phyloP scores from a whole-genome alignment of 2,113 vertebrate species.

The human (Homo sapiens) region DNA sequence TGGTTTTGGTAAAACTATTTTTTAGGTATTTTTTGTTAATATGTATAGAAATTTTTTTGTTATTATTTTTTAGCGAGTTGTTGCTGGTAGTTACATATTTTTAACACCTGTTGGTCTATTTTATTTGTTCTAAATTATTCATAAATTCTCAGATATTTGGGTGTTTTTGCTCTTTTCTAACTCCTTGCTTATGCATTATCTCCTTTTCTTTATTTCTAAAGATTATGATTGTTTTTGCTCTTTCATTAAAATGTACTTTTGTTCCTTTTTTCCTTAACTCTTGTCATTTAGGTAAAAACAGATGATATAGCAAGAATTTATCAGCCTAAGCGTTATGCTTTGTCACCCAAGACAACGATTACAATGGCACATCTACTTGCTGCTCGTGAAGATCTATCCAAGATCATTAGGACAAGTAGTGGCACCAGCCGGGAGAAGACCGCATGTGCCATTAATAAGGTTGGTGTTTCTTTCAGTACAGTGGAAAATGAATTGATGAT shows the following conservation, averaged over 20 bases:
- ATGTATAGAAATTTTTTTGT: neutral
- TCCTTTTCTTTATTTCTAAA: conserved; percentile 3
- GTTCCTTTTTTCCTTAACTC: neutral
- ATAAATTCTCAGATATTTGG: conserved; percentile 6
- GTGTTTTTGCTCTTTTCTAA: neutral
- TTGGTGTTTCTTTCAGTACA: conserved; percentile 67
- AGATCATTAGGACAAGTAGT: conserved; percentile 95
- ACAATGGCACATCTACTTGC: conserved; percentile 91
- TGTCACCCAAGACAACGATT: conserved; percentile 87
- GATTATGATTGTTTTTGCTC: neutral
- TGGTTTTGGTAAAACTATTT: neutral
- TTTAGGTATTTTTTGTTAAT: conserved; percentile 10
- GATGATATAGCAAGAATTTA: conserved; percentile 96
- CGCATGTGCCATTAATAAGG: conserved; percentile 94
- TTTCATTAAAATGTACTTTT: conserved; percentile 40
- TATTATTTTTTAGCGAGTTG: neutral
- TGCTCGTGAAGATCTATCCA: conserved; percentile 93
- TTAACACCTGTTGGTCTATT: neutral
- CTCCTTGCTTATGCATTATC: neutral
- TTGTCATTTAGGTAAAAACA: conserved; percentile 84
- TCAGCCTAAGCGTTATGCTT: conserved; percentile 91
- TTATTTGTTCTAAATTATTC: neutral
- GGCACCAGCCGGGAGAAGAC: conserved; percentile 92
- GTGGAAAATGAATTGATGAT: neutral
- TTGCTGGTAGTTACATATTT: neutral